A percentile compares a stretch with the other conserved stretches of the same genome.
phyloP scores from a whole-genome alignment of 1,140 invertebrate genomes.

The Dendroctonus valens region DNA sequence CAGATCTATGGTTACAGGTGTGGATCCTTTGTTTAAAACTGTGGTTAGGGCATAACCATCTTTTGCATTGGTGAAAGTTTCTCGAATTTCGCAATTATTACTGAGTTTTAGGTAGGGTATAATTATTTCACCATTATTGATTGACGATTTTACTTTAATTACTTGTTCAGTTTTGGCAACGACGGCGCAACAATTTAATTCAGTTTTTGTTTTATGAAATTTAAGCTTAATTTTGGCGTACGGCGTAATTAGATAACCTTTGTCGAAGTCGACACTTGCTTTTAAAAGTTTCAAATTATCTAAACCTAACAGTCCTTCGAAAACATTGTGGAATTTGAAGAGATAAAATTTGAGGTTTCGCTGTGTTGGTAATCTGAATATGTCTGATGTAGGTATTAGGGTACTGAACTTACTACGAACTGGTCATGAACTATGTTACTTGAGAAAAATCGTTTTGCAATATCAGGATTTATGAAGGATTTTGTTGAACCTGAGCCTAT shows the following conservation, averaged over 20 bases:
- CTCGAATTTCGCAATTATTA: constrained; percentile 19
- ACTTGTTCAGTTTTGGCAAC: too few species aligned
- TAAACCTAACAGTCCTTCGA: constrained; percentile 9
- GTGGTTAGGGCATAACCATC: constrained; percentile 18
- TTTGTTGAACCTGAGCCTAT: constrained; percentile 19
- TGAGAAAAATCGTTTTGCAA: constrained; percentile 7
- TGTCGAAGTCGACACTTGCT: constrained; percentile 17
- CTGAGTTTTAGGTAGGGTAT: constrained; percentile 15
- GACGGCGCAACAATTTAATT: constrained; percentile 14
- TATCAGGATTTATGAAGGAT: constrained; percentile 19
- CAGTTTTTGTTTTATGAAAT: constrained; percentile 20
- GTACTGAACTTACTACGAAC: constrained; percentile 10
- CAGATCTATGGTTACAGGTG: constrained; percentile 15
- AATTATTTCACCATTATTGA: constrained; percentile 20
- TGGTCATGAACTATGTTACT: constrained; percentile 7
- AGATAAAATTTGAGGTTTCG: constrained; percentile 19
- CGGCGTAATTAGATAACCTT: constrained; percentile 12
- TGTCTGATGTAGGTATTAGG: constrained; percentile 14
- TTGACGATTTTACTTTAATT: constrained; percentile 19
- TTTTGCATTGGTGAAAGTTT: constrained; percentile 5
- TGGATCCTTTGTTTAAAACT: constrained; percentile 18
- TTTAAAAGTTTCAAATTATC: constrained; percentile 12
- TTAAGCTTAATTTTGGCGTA: constrained; percentile 16
- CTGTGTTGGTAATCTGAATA: constrained; percentile 15
- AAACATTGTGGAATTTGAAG: constrained; percentile 14